Evolutionary conservation across 2,797 vertebrate genomes (phyloP), one percentile per base, ranked within the genome.

Genomic region (Enteromius radiatus): DNA sequence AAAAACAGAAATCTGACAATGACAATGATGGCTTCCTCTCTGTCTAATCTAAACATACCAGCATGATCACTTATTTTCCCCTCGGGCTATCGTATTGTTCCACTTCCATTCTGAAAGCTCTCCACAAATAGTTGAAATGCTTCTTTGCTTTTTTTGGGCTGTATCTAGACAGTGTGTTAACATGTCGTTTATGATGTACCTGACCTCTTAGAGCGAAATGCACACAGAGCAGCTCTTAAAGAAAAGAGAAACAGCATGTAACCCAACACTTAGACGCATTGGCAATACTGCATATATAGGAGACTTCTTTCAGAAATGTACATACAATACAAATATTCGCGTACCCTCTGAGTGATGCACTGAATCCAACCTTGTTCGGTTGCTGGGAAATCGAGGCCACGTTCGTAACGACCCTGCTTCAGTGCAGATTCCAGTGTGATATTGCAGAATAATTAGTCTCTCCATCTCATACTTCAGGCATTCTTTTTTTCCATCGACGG

Each of bases 31-130:
- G 93, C 94, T 95, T 95, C 95, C 94, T 95, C 89, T 93, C 88
- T 38, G 87, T 89, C 92, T 95, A 95, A 94, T 93, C 94, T 95
- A 94, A 95, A 95, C 95, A 95, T 95, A 94, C 94, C 94, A 95
- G 93, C 91, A 85, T 91, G 93, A 95, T 95, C 93, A 92, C 92
- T 93, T 92, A 78, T 91, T 91, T 88, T 75, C 91, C 94, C 93
- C 88, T 67, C 52, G 86, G 93, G 93, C 91, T 80, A 87, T 90
- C 80, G 85, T 90, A 94, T 93, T 94, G 94, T 95, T 95, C 85
- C 87, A 87, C 83, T 75, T 89, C 91, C 91, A 91, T 90, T 94
- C 88, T 91, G 89, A 94, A 95, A 93, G 92, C 93, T 92, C 91
- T 91, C 86, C 76, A 83, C 89, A 91, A 94, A 92, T 93, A 92